Base-by-base conservation (phyloP, 1,140 invertebrate genomes). In the Drosophila serrata region DNA sequence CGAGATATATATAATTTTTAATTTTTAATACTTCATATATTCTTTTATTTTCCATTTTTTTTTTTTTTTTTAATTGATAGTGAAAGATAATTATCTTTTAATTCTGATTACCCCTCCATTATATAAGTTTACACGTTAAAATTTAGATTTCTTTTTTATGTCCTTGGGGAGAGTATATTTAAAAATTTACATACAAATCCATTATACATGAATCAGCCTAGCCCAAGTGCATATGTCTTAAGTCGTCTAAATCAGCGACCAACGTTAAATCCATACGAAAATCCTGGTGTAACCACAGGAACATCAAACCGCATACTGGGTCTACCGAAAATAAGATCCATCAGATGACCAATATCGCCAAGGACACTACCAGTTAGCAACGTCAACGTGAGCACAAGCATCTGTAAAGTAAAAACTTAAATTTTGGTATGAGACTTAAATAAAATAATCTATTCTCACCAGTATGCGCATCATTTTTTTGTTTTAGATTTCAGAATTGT, bases 381-480 rank as follows among this genome's bases (percentile, higher is more conserved):
- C 31, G 27, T 27, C 37, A 82, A 35, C 2, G 59, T 29, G 0
- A 80, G 48, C 11, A 76, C 6, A 12, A 70, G 19, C 19, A 84
- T 35, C 70, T 82, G 12, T n/a, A 13, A 46, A 45, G 13, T 27
- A 24, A 22, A 15, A 17, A 8, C 15, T 7, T 12, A 8, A 51
- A 8, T 51, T 31, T 51, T 1, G 13, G 17, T n/a, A 13, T 19
- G 8, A 6, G 27, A 1, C 17, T 19, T 6, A 33, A 51, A 19
- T 46, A 15, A 12, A 11, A 27, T 24, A 6, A 6, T 13, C 0
- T 1, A 11, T 35, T 40, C 73, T 65, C 48, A 85, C 77, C 55
- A 72, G 40, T 7, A 77, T 19, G 17, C 73, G 73, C 35, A 51
- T 49, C 79, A 81, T 81, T 17, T 17, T 56, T 1, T 11, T 12